A percentile compares a stretch with the other conserved stretches of the same genome.
These are phyloP conservation scores for Ageneiosus marmoratus DNA, from an alignment of 2,113 vertebrate species.

Conservation along the genomic window DNA sequence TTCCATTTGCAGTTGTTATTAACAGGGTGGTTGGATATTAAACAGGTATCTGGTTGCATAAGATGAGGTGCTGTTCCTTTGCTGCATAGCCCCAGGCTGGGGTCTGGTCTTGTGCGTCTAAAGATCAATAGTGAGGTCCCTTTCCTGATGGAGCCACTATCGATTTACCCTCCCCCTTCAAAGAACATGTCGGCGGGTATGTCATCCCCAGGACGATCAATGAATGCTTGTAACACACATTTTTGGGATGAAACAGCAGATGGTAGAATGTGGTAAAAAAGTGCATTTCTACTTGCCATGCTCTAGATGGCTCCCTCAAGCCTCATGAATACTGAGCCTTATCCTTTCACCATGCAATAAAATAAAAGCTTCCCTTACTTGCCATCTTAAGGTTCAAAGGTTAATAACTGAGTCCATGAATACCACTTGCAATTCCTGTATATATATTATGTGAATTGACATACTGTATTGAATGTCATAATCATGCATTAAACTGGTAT, in stretches of 20 bases:
- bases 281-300: constrained; percentile 11
- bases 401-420: neutral
- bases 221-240: constrained; percentile 66
- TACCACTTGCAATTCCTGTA: neutral
- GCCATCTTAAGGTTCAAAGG: neutral
- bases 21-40: constrained; percentile 48
- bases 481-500: neutral
- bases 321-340: constrained; percentile 35
- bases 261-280: constrained; percentile 12
- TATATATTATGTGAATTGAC: neutral
- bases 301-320: constrained; percentile 68
- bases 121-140: constrained; percentile 73
- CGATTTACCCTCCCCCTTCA: constrained; percentile 67
- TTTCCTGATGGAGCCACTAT: constrained; percentile 72
- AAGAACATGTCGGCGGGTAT: constrained; percentile 72
- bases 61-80: constrained; percentile 49
- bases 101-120: constrained; percentile 55
- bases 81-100: constrained; percentile 29
- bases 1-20: constrained; percentile 58
- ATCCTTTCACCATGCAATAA: neutral
- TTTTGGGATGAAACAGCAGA: constrained; percentile 62
- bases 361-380: neutral
- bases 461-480: neutral
- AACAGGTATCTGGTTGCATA: constrained; percentile 50
- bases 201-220: constrained; percentile 72